Evolutionary conservation across 2,113 vertebrate genomes (phyloP).

Genomic region (Eubucco bourcierii): DNA sequence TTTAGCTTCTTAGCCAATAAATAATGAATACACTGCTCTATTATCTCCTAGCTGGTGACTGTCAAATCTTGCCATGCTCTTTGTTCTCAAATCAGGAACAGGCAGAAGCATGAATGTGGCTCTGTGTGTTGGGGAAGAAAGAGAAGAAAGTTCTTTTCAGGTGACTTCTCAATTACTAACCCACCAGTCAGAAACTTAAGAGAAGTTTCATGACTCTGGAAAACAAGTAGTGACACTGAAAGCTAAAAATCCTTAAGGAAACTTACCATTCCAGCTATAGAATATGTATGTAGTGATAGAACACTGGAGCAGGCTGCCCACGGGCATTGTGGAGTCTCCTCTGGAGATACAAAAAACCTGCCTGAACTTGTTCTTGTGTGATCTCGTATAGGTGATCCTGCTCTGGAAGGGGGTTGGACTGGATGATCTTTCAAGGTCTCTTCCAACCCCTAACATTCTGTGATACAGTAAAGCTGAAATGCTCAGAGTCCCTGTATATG

Average conservation of each 20-base stretch:
- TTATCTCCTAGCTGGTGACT: neutral
- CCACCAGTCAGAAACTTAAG: neutral
- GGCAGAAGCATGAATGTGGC: neutral
- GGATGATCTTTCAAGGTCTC: too few species aligned
- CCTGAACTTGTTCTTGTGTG: too few species aligned
- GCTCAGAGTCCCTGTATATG: neutral
- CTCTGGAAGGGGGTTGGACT: too few species aligned
- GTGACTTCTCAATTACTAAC: neutral
- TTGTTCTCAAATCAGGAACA: constrained; percentile 10
- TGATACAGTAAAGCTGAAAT: neutral
- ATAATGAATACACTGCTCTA: neutral
- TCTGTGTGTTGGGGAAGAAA: neutral
- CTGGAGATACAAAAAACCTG: too few species aligned
- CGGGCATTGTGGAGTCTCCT: too few species aligned
- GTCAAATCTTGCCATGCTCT: neutral
- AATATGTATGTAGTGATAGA: too few species aligned
- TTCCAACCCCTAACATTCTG: too few species aligned
- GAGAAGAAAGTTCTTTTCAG: neutral
- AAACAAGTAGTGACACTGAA: neutral
- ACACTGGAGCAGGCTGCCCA: too few species aligned
- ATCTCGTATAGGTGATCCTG: too few species aligned
- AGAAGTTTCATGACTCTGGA: neutral
- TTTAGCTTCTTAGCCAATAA: constrained; percentile 25
- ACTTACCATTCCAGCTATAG: neutral
- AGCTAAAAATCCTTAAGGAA: neutral